Percentiles rank a stretch among this genome's conserved stretches.
These are phyloP conservation scores for Ellobius talpinus DNA, from an alignment of 2,113 vertebrate genomes.

Conservation along the genomic window DNA sequence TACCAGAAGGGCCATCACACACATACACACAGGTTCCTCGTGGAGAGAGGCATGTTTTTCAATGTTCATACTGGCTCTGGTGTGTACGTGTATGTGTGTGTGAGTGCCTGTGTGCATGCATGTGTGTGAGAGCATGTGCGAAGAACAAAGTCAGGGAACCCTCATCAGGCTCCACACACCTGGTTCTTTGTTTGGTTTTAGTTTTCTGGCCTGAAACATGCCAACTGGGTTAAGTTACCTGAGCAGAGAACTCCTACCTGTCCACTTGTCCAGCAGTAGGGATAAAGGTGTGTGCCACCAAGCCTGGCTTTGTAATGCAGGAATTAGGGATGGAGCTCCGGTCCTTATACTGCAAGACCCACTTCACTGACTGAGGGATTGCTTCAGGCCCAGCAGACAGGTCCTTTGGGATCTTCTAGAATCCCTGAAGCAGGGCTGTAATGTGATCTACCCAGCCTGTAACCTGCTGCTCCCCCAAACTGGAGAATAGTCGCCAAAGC, in stretches of 20 bases:
- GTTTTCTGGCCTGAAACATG: not conserved
- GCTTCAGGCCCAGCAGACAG: not conserved
- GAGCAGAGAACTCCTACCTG: not conserved
- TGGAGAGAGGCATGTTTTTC: not conserved
- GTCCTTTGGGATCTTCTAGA: constrained; percentile 34
- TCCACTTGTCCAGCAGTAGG: not conserved
- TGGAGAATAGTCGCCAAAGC: not conserved
- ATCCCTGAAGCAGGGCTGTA: not conserved
- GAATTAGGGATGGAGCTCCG: not conserved
- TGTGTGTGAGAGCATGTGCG: not conserved
- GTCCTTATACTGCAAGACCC: not conserved
- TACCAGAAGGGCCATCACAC: not conserved
- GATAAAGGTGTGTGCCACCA: not conserved
- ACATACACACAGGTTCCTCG: not conserved
- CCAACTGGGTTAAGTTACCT: not conserved
- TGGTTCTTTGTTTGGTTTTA: not conserved
- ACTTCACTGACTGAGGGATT: not conserved
- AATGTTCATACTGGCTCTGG: not conserved
- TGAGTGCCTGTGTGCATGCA: not conserved
- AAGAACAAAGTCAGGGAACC: not conserved
- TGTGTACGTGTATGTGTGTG: not conserved
- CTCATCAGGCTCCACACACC: not conserved
- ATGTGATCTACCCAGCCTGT: not conserved
- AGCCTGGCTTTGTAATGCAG: not conserved
- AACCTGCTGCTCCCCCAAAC: not conserved